Conservation (phyloP, 2,888 invertebrate species). For the Silvanus unidentatus region DNA sequence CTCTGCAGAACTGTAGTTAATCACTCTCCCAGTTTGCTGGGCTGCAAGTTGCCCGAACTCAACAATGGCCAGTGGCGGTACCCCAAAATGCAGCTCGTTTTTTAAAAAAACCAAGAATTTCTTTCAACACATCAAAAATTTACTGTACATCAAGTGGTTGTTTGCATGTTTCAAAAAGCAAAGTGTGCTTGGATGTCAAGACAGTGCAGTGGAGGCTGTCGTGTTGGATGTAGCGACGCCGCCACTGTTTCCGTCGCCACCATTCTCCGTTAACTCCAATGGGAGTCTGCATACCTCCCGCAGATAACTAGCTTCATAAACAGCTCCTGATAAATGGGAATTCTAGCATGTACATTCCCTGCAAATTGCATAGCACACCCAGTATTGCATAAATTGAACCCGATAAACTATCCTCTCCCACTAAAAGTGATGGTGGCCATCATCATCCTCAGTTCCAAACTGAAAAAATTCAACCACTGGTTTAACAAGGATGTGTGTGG, state of each 20-base stretch:
- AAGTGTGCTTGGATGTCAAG: no score
- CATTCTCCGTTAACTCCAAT: conserved; percentile 17
- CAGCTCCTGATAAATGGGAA: conserved; percentile 44
- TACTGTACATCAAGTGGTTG: no score
- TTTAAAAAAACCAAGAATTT: background rate
- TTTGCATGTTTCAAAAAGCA: no score
- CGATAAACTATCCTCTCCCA: conserved; percentile 42
- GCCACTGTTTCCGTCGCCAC: conserved; percentile 14
- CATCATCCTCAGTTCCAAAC: conserved; percentile 17
- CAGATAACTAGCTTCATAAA: conserved; percentile 46
- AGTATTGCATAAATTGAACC: conserved; percentile 45
- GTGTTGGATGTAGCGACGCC: background rate
- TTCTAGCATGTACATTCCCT: conserved; percentile 46
- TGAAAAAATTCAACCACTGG: no score
- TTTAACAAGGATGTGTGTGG: no score
- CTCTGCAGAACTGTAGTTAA: conserved; percentile 47
- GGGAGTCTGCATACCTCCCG: conserved; percentile 32
- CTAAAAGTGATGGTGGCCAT: no score
- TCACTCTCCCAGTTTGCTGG: conserved; percentile 36
- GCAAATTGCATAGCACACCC: conserved; percentile 46
- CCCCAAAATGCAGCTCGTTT: background rate
- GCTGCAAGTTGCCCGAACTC: conserved; percentile 15
- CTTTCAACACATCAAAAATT: no score
- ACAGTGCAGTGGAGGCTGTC: no score
- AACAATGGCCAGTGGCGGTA: conserved; percentile 1